Percentiles rank a stretch among this genome's conserved stretches.
Conservation (phyloP, 2,113 vertebrate genomes). For the Alosa alosa region DNA sequence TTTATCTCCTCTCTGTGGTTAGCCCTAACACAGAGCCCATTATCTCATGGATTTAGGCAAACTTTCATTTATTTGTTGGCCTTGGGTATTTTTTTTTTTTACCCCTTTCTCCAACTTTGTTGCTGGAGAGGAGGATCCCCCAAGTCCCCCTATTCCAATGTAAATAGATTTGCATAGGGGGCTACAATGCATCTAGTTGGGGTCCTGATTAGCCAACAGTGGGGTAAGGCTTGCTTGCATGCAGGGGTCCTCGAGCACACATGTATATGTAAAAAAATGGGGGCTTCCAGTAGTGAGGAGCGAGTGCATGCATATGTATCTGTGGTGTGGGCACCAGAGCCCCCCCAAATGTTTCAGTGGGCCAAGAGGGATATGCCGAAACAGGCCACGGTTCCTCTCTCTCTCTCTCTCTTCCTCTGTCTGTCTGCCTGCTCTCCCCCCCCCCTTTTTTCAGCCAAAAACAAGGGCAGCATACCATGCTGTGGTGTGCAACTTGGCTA, state of each 20-base stretch:
- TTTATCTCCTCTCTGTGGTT: slow-evolving; percentile 93
- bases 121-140: slow-evolving; percentile 74
- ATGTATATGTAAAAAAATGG: slow-evolving; percentile 61
- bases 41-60: slow-evolving; percentile 98
- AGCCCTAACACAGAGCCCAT: slow-evolving; percentile 98
- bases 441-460: neutral
- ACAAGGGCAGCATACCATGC: slow-evolving; percentile 13
- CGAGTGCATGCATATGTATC: slow-evolving; percentile 55
- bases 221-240: slow-evolving; percentile 51
- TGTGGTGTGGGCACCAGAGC: slow-evolving; percentile 40
- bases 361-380: slow-evolving; percentile 36
- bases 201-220: slow-evolving; percentile 68
- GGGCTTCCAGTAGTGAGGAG: slow-evolving; percentile 60
- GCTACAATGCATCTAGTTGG: slow-evolving; percentile 74
- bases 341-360: slow-evolving; percentile 22
- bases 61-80: slow-evolving; percentile 97
- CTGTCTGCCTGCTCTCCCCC: neutral
- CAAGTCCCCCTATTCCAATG: slow-evolving; percentile 74
- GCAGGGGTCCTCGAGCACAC: slow-evolving; percentile 42
- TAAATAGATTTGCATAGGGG: slow-evolving; percentile 81
- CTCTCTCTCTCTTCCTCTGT: neutral
- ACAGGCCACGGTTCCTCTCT: neutral
- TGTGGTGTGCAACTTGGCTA: neutral
- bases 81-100: slow-evolving; percentile 71
- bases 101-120: slow-evolving; percentile 70